Evolutionary conservation across 2,888 invertebrate species (phyloP).

Genomic region (Macrophya alboannulata): DNA sequence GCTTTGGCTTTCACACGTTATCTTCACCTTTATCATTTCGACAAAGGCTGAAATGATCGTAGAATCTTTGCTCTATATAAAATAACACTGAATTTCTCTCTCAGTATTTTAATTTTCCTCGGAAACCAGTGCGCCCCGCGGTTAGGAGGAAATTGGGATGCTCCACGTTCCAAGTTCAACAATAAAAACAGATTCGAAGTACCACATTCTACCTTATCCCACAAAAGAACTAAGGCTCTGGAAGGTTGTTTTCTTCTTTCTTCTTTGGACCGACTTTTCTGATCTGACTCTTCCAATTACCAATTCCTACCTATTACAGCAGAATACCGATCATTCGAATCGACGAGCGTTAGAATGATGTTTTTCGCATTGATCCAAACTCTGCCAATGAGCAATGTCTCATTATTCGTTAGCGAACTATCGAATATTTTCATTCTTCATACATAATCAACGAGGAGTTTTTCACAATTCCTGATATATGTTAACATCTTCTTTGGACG

Average conservation of each 20-base stretch:
- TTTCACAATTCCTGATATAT: neutral
- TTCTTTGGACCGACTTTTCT: neutral
- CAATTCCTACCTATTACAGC: neutral
- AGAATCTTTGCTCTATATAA: neutral
- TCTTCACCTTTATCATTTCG: neutral
- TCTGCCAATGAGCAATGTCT: neutral
- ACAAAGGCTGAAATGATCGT: neutral
- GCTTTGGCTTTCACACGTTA: neutral
- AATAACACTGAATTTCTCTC: neutral
- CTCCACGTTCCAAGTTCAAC: conserved; percentile 1
- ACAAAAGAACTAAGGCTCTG: neutral
- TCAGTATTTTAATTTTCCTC: neutral
- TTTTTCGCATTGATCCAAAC: neutral
- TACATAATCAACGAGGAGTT: neutral
- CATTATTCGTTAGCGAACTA: neutral
- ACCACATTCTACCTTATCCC: neutral
- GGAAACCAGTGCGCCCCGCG: neutral
- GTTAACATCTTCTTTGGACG: neutral
- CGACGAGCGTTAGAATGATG: neutral
- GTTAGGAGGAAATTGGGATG: neutral
- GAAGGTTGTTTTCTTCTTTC: neutral
- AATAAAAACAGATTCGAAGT: conserved; percentile 9
- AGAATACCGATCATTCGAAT: neutral
- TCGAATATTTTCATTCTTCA: neutral
- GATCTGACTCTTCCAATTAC: neutral